These are phyloP conservation scores for Agriopis aurantiaria DNA, from an alignment of 2,888 invertebrate genomes.

Conservation along the genomic window DNA sequence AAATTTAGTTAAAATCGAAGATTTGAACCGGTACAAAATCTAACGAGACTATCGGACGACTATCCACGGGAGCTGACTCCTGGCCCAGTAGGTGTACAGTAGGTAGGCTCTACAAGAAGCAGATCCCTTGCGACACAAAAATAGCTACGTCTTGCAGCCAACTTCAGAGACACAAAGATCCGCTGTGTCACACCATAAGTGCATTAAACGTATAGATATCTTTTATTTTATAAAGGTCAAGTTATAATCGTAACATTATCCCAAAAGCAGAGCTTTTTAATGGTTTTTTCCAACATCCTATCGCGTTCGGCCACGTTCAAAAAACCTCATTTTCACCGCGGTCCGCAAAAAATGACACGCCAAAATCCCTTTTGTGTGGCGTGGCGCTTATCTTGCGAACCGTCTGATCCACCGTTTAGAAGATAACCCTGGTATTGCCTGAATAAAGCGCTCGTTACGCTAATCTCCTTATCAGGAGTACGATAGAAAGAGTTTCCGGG, in stretches of 20 bases:
- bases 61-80: no score
- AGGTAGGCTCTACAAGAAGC: no score
- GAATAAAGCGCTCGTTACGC: slow-evolving; percentile 47
- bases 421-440: slow-evolving; percentile 45
- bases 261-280: slow-evolving; percentile 2
- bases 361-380: slow-evolving; percentile 34
- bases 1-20: no score
- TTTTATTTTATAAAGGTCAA: background rate
- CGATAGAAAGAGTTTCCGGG: slow-evolving; percentile 41
- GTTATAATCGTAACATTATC: slow-evolving; percentile 3
- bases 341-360: slow-evolving; percentile 37
- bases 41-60: no score
- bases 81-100: no score
- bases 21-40: no score
- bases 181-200: no score
- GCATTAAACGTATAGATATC: background rate
- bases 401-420: slow-evolving; percentile 48
- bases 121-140: no score
- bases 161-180: no score
- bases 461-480: slow-evolving; percentile 49
- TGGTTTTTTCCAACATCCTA: slow-evolving; percentile 8
- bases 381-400: slow-evolving; percentile 38
- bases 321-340: slow-evolving; percentile 35
- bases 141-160: no score
- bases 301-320: slow-evolving; percentile 23